Evolutionary conservation across 2,888 invertebrate genomes (phyloP).

Genomic region (Acanthacorydalis orientalis): DNA sequence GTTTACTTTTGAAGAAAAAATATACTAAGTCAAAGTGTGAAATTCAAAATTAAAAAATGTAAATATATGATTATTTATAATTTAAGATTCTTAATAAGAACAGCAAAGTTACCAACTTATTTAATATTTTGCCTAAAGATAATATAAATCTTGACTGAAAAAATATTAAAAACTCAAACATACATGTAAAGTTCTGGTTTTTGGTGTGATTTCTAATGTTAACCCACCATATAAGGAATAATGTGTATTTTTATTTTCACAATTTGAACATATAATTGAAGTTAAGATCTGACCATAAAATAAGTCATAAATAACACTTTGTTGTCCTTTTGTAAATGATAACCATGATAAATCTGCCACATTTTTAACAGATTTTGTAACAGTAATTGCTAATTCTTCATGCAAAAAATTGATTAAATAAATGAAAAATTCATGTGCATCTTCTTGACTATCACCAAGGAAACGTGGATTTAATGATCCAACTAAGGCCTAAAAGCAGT

Average conservation of each 20-base stretch:
- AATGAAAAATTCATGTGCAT: neutral
- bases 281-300: neutral
- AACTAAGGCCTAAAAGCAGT: no score
- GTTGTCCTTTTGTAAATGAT: neutral
- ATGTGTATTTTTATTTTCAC: neutral
- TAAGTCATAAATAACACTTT: neutral
- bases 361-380: neutral
- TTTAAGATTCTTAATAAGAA: no score
- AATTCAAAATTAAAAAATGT: no score
- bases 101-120: no score
- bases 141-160: no score
- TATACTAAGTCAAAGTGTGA: no score
- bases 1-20: neutral
- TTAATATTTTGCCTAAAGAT: no score
- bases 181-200: neutral
- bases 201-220: neutral
- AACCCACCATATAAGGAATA: neutral
- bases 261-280: neutral
- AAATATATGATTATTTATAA: no score
- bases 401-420: neutral
- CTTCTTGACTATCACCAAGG: neutral
- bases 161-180: neutral
- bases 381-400: neutral
- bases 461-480: neutral
- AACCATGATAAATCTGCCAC: neutral